A percentile compares a stretch with the other conserved stretches of the same genome.
Evolutionary conservation across 2,797 vertebrate species (phyloP).

Genomic region (Xerus rutilus): DNA sequence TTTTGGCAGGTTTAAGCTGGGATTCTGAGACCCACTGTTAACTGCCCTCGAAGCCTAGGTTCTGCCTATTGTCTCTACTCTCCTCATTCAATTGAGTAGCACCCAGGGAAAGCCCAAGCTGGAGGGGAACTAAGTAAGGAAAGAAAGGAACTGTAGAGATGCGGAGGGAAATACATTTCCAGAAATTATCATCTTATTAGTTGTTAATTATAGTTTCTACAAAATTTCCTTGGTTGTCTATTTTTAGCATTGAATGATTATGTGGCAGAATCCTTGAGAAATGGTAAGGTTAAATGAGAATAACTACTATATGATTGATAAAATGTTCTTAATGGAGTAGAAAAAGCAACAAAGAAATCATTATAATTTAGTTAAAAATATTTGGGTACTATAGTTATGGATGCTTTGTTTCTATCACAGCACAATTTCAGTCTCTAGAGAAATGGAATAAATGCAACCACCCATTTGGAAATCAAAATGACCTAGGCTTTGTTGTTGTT

Average conservation of each 20-base stretch:
- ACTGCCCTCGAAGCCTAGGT: neutral
- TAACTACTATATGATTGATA: neutral
- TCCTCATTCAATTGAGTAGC: neutral
- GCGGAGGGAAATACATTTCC: neutral
- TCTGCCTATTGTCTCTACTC: neutral
- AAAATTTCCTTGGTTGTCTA: neutral
- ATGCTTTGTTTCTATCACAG: too few relatives aligned
- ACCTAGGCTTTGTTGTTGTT: too few relatives aligned
- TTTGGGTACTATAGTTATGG: neutral
- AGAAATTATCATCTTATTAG: neutral
- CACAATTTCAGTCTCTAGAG: too few relatives aligned
- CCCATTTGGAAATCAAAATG: too few relatives aligned
- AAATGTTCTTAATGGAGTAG: neutral
- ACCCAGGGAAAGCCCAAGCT: neutral
- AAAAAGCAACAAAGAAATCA: neutral
- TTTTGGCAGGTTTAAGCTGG: neutral
- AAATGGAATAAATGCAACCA: too few relatives aligned
- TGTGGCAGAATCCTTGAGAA: neutral
- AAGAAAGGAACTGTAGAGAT: neutral
- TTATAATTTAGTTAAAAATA: neutral
- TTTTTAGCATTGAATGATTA: neutral
- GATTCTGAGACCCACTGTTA: neutral
- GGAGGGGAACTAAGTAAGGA: neutral
- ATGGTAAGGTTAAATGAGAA: neutral
- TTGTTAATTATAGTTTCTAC: neutral